A percentile compares a stretch with the other conserved stretches of the same genome.
phyloP scores from a whole-genome alignment of 2,888 invertebrate species.

The Fissipunctia ypsillon region DNA sequence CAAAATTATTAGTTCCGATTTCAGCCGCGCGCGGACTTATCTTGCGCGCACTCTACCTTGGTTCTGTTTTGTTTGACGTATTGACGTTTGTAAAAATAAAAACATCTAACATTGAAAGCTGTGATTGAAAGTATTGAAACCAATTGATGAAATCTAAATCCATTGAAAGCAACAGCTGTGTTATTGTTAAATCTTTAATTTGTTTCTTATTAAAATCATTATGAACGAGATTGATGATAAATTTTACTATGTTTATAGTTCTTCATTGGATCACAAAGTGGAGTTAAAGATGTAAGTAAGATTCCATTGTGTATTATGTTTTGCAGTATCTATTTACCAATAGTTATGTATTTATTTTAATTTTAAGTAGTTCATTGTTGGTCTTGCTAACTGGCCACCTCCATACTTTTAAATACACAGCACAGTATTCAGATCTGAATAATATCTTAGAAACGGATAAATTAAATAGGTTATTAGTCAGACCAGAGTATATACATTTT shows the following conservation, averaged over 20 bases:
- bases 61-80: no score
- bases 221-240: slow-evolving; percentile 95
- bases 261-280: slow-evolving; percentile 95
- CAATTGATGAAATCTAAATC: no score
- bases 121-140: neutral
- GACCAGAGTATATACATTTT: neutral
- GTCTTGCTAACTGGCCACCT: no score
- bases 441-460: neutral
- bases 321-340: slow-evolving; percentile 8
- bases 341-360: slow-evolving; percentile 12
- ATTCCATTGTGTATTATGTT: slow-evolving; percentile 10
- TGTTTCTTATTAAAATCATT: slow-evolving; percentile 2
- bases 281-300: slow-evolving; percentile 97
- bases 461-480: neutral
- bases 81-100: slow-evolving; percentile 27
- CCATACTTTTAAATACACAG: no score
- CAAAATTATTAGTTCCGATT: no score
- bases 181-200: slow-evolving; percentile 5
- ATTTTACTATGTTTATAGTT: slow-evolving; percentile 97
- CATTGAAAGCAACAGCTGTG: slow-evolving; percentile 65
- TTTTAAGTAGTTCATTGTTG: slow-evolving; percentile 4
- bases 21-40: no score
- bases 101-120: slow-evolving; percentile 26
- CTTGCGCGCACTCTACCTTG: no score
- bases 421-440: no score